Base-by-base conservation (phyloP, 2,888 invertebrate genomes). In the Auanema sp. region DNA sequence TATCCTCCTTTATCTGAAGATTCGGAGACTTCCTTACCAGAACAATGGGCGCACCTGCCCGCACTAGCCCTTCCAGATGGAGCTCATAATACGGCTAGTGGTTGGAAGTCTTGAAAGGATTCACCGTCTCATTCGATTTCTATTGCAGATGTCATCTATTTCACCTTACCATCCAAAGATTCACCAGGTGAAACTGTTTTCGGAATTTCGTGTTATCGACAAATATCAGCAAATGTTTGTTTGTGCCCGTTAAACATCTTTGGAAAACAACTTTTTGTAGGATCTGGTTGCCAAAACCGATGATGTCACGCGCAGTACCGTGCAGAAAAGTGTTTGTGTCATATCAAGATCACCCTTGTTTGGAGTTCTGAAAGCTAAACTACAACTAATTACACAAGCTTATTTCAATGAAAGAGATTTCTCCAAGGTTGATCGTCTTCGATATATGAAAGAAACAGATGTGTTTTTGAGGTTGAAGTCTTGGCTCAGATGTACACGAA, bases 271-370 rank as follows among this genome's bases (percentile, higher is more conserved):
- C 43, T 24, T 41, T 62, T 86, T 87, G 23, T 85, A 95, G 92
- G 91, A 92, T 88, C 88, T 98, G 44, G 89, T 91, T 81, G 92
- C 92, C 83, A 90, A 90, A 77, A 92, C 93, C 2, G 91, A 92
- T 2, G 96, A 98, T 83, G 92, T 98, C 84, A 98, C 97, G 0
- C 88, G 98, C 76, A 93, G 93, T 80, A 93, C 95, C 3, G 95
- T 98, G 16, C 97, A 97, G 86, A 98, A 98, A 85, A 93, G 94
- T 81, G 96, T 98, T 0, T 95, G 95, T 87, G 92, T 97, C 18
- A 87, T 98, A 63, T 74, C 79, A n/a, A 63, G 64, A 23, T 65
- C 91, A 71, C 97, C 97, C 4, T 87, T 97, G 12, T 98, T 92
- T 87, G 97, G 97, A 0, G 75, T 93, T 62, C 90, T 94, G 65